Percentiles rank a stretch among this genome's conserved stretches.
These are phyloP conservation scores for Atlantisia rogersi DNA, from an alignment of 2,113 vertebrate genomes.

Conservation along the genomic window DNA sequence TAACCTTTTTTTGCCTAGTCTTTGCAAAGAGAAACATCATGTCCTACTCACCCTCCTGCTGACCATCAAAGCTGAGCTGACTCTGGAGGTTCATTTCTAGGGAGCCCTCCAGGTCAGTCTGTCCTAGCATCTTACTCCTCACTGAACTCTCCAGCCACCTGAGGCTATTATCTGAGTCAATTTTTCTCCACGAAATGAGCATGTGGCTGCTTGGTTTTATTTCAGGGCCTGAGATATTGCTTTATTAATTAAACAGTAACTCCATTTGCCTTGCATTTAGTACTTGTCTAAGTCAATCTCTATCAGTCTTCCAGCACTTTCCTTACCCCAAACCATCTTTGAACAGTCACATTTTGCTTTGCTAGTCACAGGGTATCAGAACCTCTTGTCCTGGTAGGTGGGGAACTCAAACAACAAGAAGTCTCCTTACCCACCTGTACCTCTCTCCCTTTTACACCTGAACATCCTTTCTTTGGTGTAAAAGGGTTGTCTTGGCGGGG, in stretches of 20 bases:
- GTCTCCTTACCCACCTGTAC: background rate
- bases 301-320: background rate
- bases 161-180: background rate
- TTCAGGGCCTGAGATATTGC: background rate
- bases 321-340: background rate
- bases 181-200: slow-evolving; percentile 4
- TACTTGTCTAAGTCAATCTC: background rate
- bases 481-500: background rate
- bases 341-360: background rate
- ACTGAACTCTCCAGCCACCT: background rate
- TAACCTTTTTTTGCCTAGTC: background rate
- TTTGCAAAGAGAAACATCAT: slow-evolving; percentile 20
- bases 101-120: background rate
- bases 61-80: background rate
- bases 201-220: background rate
- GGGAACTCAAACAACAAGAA: background rate
- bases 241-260: background rate
- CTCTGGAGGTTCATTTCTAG: background rate
- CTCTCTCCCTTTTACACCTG: background rate
- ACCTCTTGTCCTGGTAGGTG: background rate
- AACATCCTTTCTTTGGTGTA: background rate
- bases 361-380: background rate
- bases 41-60: background rate
- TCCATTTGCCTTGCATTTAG: background rate
- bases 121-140: background rate